Evolutionary conservation across 2,113 vertebrate genomes (phyloP).

Genomic region (Rostratula benghalensis): DNA sequence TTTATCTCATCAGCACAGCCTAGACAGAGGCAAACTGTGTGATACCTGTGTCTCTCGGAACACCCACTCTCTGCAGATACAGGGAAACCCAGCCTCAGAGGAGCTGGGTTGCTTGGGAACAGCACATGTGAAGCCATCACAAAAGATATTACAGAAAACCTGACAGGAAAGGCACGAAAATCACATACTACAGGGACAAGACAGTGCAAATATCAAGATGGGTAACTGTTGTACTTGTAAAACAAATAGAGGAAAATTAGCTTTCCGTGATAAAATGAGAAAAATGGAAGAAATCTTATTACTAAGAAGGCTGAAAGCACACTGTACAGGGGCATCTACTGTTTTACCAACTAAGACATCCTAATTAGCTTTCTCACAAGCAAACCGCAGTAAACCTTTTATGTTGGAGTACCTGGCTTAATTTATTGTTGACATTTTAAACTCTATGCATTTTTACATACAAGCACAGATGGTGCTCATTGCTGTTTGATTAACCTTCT

Average conservation of each 20-base stretch:
- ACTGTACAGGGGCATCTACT: neutral
- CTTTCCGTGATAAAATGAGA: neutral
- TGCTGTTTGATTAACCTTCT: neutral
- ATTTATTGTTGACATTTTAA: constrained; percentile 53
- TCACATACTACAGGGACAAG: neutral
- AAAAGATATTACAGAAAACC: neutral
- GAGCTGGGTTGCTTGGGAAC: constrained; percentile 13
- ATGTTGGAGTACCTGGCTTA: constrained; percentile 16
- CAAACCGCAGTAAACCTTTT: constrained; percentile 29
- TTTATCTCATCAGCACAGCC: neutral
- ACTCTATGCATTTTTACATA: neutral
- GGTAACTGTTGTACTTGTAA: neutral
- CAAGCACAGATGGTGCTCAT: constrained; percentile 22
- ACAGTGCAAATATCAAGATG: neutral
- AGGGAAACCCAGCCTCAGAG: neutral
- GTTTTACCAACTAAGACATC: neutral
- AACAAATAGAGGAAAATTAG: constrained; percentile 7
- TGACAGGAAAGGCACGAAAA: neutral
- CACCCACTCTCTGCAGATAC: neutral
- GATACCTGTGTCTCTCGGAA: neutral
- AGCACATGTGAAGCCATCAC: neutral
- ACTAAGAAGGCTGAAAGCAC: neutral
- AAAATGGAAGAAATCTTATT: neutral
- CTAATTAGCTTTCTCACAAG: constrained; percentile 26
- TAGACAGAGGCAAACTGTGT: neutral